These are phyloP conservation scores for Poecilia velifera DNA, from an alignment of 2,797 vertebrate species.

Conservation along the genomic window DNA sequence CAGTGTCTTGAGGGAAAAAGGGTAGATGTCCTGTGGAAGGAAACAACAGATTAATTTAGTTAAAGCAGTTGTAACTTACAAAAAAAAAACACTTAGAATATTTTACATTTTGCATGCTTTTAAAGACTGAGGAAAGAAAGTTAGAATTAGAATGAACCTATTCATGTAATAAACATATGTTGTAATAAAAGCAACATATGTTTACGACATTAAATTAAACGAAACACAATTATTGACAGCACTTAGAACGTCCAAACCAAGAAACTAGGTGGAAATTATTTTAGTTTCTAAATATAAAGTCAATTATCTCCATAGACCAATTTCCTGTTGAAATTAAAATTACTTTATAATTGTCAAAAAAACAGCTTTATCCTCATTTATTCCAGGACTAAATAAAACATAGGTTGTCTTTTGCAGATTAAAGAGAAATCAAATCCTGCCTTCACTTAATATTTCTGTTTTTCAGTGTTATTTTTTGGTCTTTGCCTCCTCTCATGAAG, in stretches of 20 bases:
- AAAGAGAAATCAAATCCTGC: background rate
- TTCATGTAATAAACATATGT: no score
- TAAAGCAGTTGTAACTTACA: background rate
- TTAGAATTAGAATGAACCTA: no score
- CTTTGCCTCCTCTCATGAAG: constrained; percentile 19
- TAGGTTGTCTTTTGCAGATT: background rate
- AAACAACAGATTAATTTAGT: constrained; percentile 23
- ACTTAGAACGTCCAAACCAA: background rate
- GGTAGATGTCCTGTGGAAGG: constrained; percentile 39
- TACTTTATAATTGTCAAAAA: constrained; percentile 3
- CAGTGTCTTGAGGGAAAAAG: constrained; percentile 3
- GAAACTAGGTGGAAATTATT: background rate
- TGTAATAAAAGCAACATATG: background rate
- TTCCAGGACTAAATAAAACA: background rate
- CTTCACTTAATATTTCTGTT: constrained; percentile 7
- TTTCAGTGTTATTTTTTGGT: no score
- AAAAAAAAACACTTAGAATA: background rate
- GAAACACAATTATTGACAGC: background rate
- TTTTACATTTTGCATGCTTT: background rate
- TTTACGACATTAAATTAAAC: background rate
- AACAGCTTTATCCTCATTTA: background rate
- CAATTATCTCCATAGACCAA: background rate
- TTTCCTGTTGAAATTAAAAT: background rate
- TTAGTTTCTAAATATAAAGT: background rate
- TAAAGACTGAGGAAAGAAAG: background rate